Percentiles rank a stretch among this genome's conserved stretches.
Conservation (phyloP, 2,797 vertebrate genomes). For the Rhinella marina region DNA sequence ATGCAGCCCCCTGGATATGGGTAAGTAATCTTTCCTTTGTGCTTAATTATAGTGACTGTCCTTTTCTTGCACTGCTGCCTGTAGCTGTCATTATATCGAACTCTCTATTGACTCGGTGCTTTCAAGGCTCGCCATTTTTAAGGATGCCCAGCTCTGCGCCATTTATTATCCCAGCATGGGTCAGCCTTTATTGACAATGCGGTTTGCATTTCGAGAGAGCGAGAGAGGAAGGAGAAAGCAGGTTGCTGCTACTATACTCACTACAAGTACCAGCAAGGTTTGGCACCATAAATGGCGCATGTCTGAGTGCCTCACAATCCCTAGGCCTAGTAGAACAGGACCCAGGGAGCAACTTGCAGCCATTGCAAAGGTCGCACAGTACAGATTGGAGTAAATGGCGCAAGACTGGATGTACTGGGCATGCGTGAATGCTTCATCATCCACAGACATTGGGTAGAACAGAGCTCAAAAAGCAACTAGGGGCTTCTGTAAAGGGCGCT, state of each 20-base stretch:
- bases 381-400: not conserved
- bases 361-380: too few relatives aligned
- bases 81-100: conserved; percentile 84
- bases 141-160: conserved; percentile 81
- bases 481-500: not conserved
- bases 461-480: not conserved
- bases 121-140: conserved; percentile 83
- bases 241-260: not conserved
- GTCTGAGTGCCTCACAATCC: too few relatives aligned
- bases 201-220: conserved; percentile 69
- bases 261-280: not conserved
- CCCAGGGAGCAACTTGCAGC: too few relatives aligned
- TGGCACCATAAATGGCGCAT: too few relatives aligned
- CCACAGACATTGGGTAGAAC: not conserved
- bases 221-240: conserved; percentile 53
- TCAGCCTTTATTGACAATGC: conserved; percentile 76
- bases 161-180: conserved; percentile 84
- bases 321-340: too few relatives aligned
- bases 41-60: conserved; percentile 87
- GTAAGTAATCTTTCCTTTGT: conserved; percentile 94
- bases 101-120: conserved; percentile 85
- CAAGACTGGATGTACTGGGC: not conserved
- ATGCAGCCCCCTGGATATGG: conserved; percentile 79
- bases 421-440: not conserved
- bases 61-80: conserved; percentile 83